Base-by-base conservation (phyloP, 1,140 invertebrate species). In the Globodera ellingtonae region DNA sequence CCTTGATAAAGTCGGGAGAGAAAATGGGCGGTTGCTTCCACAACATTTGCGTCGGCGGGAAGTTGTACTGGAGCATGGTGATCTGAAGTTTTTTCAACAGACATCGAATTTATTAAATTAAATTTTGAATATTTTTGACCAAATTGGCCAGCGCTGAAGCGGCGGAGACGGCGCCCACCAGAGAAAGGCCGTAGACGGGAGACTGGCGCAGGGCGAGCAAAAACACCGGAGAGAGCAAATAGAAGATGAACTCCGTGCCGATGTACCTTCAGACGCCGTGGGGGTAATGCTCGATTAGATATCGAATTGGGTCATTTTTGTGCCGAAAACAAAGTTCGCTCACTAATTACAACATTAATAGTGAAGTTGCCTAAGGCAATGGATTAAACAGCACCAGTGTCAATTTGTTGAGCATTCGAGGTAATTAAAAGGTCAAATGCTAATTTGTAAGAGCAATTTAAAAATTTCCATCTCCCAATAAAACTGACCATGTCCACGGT, bases 241-340 rank as follows among this genome's bases (percentile, higher is more conserved):
- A 89, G 74, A 87, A 89, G 74, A 89, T 88, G 75, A 89, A 89
- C 75, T 89, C 87, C 0, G 87, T 89, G 46, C 87, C 87, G 65
- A 89, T 89, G 70, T 89, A 88, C 80, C 80, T 81, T 44, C 13
- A 72, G 56, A 15, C 7, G 7, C 50, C 7, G 35, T 15, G 21
- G 79, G 9, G n/a, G 52, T 9, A 76, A 8, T 44, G 4, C 84
- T 69, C 10, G 50, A 50, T 76, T 44, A 1, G 10, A 50, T 13
- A 52, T 52, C 52, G 50, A 52, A 52, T 52, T 52, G 8, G 52
- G 15, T 52, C 52, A 24, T 24, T 56, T 13, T 56, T 21, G n/a
- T 24, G 15, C 35, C 80, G 35, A 78, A 35, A 35, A 35, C 35
- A 35, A 35, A 35, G 35, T 35, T 35, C 3, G 35, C 35, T 35